These are phyloP conservation scores for Seira sanloemensis DNA, from an alignment of 2,888 invertebrate species.

Conservation along the genomic window DNA sequence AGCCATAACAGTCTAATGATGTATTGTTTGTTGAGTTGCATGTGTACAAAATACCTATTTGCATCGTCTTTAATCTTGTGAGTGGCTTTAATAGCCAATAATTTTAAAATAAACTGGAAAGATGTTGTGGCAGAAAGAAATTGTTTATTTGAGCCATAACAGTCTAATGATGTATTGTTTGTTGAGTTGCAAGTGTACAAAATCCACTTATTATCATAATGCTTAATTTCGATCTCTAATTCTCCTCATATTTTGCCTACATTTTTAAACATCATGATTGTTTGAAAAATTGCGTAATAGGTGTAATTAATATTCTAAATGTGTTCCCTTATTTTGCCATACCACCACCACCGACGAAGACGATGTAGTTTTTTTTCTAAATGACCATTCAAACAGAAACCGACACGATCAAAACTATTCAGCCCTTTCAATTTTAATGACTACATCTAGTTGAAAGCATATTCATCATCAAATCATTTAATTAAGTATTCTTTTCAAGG, in stretches of 20 bases:
- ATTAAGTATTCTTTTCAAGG: slow-evolving; percentile 26
- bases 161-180: not conserved
- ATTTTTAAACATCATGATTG: slow-evolving; percentile 22
- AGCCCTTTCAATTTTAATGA: not conserved
- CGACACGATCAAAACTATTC: not conserved
- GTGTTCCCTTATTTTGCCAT: slow-evolving; percentile 17
- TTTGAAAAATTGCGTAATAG: slow-evolving; percentile 34
- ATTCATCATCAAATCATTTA: slow-evolving; percentile 18
- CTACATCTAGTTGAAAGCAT: slow-evolving; percentile 11
- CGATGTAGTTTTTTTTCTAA: not conserved
- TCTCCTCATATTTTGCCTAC: not conserved
- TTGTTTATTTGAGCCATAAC: not conserved
- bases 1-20: not conserved
- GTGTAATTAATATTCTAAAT: slow-evolving; percentile 46
- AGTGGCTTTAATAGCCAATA: too few species aligned
- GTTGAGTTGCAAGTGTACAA: too few species aligned
- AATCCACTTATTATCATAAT: too few species aligned
- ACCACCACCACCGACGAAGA: not conserved
- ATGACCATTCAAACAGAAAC: not conserved
- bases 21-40: not conserved
- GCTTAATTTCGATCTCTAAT: not conserved
- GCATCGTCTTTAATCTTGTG: not conserved
- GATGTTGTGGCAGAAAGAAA: not conserved
- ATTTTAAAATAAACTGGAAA: not conserved
- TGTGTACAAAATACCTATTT: too few species aligned